Percentiles rank a stretch among this genome's conserved stretches.
Evolutionary conservation across 1,140 invertebrate genomes (phyloP).

Genomic region (Bombus pascuorum): DNA sequence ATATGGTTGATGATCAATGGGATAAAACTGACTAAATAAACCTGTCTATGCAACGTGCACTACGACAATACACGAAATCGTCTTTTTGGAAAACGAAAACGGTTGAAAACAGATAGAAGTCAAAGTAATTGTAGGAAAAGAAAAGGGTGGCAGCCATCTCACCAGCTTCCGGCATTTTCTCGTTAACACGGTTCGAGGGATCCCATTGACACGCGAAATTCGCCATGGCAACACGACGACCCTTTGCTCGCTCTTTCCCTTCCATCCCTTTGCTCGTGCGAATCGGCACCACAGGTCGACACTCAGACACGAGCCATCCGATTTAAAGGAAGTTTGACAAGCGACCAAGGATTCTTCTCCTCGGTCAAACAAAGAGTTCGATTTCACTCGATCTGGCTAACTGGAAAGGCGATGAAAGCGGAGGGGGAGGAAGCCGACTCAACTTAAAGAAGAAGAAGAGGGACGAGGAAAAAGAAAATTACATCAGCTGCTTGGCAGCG

Average conservation of each 20-base stretch:
- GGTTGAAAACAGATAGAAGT: background rate
- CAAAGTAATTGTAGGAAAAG: background rate
- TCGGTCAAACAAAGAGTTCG: constrained; percentile 57
- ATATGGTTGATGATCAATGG: too few species aligned
- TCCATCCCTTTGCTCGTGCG: constrained; percentile 11
- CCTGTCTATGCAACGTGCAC: too few species aligned
- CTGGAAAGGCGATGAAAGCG: background rate
- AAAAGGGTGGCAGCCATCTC: background rate
- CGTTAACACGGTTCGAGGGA: constrained; percentile 53
- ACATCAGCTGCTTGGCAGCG: constrained; percentile 48
- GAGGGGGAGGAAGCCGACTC: too few species aligned
- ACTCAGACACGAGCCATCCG: constrained; percentile 24
- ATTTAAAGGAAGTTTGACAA: constrained; percentile 46
- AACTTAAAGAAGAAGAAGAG: background rate
- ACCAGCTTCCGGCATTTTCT: constrained; percentile 39
- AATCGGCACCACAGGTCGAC: constrained; percentile 24
- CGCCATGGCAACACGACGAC: constrained; percentile 49
- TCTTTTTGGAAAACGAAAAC: background rate
- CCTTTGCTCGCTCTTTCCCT: background rate
- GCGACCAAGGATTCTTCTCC: constrained; percentile 21
- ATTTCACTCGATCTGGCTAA: constrained; percentile 36
- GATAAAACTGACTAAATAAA: background rate
- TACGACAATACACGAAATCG: background rate
- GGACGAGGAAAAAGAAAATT: constrained; percentile 22
- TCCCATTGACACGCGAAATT: constrained; percentile 49